Base-by-base conservation (phyloP, 2,113 vertebrate genomes). In the Arothron firmamentum region DNA sequence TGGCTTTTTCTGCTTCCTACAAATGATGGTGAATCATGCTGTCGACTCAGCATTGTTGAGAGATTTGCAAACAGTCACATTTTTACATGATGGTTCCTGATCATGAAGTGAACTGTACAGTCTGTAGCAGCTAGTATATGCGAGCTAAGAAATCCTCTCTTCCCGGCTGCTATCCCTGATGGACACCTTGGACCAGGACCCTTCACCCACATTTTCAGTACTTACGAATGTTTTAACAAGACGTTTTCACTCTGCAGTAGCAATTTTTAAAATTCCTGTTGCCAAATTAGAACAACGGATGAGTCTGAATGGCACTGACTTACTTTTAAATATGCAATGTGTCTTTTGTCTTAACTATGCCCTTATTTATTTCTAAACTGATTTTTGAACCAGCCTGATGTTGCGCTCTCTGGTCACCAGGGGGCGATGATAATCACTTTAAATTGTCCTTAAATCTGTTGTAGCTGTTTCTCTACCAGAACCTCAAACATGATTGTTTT, bases 291-390 rank as follows among this genome's bases (percentile, higher is more conserved):
- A 56, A 81, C 66, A 56, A 74, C 50, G 2, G 13, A 83, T 85
- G 75, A 62, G 70, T 56, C 45, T 72, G 28, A 62, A 66, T 53
- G 56, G 80, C 59, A 63, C 46, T 58, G 72, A 71, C 7, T 21
- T 19, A 38, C 34, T 65, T 62, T 50, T 43, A 45, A n/a, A 55
- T 51, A 59, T 70, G 42, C 38, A 19, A 83, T 31, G 78, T 82
- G 69, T 83, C 67, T n/a, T 84, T 74, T 64, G 51, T 80, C 74
- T 85, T 74, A 85, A 87, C 77, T 67, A 62, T 81, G 77, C 58
- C 42, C 61, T 77, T 88, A 89, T 91, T 91, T 91, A 90, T 91
- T 86, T 81, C 67, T 87, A 83, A 85, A 75, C 57, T 73, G 58
- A 71, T 75, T 77, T 28, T 80, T 77, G 67, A 60, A 74, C 67